Percentiles rank a stretch among this genome's conserved stretches.
Evolutionary conservation across 2,888 invertebrate genomes (phyloP).

Genomic region (Parnassius orleans): DNA sequence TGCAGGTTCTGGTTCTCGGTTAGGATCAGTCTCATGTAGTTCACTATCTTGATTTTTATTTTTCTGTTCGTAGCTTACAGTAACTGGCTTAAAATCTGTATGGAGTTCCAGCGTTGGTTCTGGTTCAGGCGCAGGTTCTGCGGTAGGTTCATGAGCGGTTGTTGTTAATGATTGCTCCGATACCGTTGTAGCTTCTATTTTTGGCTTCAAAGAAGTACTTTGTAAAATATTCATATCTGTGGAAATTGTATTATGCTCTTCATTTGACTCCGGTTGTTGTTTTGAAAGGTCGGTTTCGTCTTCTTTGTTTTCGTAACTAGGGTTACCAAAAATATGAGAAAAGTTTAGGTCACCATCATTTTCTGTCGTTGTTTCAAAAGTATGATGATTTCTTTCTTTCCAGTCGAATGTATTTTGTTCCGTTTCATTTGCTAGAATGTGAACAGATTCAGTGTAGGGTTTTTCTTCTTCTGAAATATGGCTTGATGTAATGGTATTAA

Average conservation of each 20-base stretch:
- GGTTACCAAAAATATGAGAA: slow-evolving; percentile 58
- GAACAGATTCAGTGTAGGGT: slow-evolving; percentile 41
- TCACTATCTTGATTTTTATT: slow-evolving; percentile 29
- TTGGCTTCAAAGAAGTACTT: slow-evolving; percentile 34
- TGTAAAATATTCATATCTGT: slow-evolving; percentile 35
- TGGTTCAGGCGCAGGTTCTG: slow-evolving; percentile 34
- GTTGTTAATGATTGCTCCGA: slow-evolving; percentile 33
- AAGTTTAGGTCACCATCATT: slow-evolving; percentile 52
- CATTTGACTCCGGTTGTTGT: slow-evolving; percentile 37
- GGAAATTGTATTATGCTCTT: slow-evolving; percentile 40
- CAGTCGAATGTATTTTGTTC: slow-evolving; percentile 51
- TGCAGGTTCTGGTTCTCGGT: slow-evolving; percentile 42
- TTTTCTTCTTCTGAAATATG: slow-evolving; percentile 45
- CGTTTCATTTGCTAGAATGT: slow-evolving; percentile 37
- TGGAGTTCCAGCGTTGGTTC: slow-evolving; percentile 37
- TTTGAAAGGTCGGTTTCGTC: slow-evolving; percentile 33
- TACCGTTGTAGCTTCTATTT: slow-evolving; percentile 29
- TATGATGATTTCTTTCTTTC: slow-evolving; percentile 52
- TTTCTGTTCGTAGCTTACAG: slow-evolving; percentile 6
- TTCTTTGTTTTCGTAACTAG: slow-evolving; percentile 39
- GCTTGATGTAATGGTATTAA: slow-evolving; percentile 44
- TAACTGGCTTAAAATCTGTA: slow-evolving; percentile 30
- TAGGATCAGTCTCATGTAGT: slow-evolving; percentile 38
- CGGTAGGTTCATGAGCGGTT: slow-evolving; percentile 37
- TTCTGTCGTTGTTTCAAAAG: slow-evolving; percentile 53